Base-by-base conservation (phyloP, 2,797 vertebrate genomes). In the Clarias pachynema region DNA sequence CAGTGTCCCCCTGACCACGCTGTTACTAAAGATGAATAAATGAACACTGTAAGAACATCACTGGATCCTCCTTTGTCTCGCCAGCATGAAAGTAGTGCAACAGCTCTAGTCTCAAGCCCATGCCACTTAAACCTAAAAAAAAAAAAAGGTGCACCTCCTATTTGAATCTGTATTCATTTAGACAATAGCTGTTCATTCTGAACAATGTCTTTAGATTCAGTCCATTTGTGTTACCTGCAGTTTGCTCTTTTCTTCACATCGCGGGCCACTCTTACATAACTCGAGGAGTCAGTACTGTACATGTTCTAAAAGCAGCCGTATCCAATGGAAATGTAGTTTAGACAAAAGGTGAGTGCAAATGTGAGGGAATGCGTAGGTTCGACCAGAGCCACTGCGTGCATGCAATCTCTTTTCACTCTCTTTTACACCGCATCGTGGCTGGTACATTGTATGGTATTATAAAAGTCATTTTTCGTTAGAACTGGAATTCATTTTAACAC, bases 301-400 rank as follows among this genome's bases (percentile, higher is more conserved):
- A 78, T 31, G 68, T 79, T 77, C 79, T 57, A 73, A 68, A 81
- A 82, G 88, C 86, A 78, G 75, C 75, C 26, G 29, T 80, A 57
- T 85, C 34, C n/a, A 20, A 70, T 66, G 75, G 66, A 65, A 1
- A 82, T 24, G 68, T 44, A 60, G 53, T 68, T 70, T 87, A 82
- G 87, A 70, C 82, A 87, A 80, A 53, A 86, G 65, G 34, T 53
- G 73, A 57, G 68, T 31, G 79, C 60, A 29, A 72, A 37, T 26
- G 26, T 75, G 63, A 69, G 26, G 60, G 69, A 89, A 90, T 83
- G 92, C 87, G 89, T 93, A 90, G 79, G 22, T 94, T 95, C 91
- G 94, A 90, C 91, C 91, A 94, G 93, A 89, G 91, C 93, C 92
- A 94, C 93, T 92, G 92, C 94, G 90, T 92, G 91, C 95, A 96